Base-by-base conservation (phyloP, 2,113 vertebrate species). In the Chionodraco myersi region DNA sequence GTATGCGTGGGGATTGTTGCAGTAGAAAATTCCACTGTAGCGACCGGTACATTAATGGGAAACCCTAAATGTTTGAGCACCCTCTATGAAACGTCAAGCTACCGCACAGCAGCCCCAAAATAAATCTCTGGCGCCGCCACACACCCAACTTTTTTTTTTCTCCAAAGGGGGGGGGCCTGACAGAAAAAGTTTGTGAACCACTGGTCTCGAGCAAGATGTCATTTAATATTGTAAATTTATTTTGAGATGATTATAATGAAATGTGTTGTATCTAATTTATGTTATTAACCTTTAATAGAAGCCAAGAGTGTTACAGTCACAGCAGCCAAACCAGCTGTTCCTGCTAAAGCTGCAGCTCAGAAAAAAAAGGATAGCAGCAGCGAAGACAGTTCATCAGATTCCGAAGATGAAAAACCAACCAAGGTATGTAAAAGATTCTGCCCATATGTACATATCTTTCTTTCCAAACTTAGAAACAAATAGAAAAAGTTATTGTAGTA, bases 351-450 rank as follows among this genome's bases (percentile, higher is more conserved):
- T 54, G 67, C 77, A 34, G 78, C 77, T 79, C 80, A 85, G 76
- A 94, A 94, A 72, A 94, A 94, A 79, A 64, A 86, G 57, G 91
- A 93, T 51, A 93, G 89, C 88, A 95, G 93, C 89, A 93, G 92
- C 62, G 92, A 94, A 58, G 94, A 95, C 21, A 94, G 91, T 76
- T 95, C 94, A 21, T 95, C 94, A 23, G 93, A 94, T 47, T 95
- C 94, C 47, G 95, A 95, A 77, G 94, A 95, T 1, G 95, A 95
- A 21, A 8, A 80, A 51, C 86, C 94, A 65, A 79, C 90, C 18
- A 95, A 94, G 92, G 94, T 96, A 78, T n/a, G 44, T 26, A 3
- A 16, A 15, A 52, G 1, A 51, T 11, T 16, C 21, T 26, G 11
- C 1, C 15, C n/a, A 47, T 3, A 14, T 34, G 0, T 36, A 2